Conservation (phyloP, 2,797 vertebrate genomes). For the Aeoliscus strigatus region DNA sequence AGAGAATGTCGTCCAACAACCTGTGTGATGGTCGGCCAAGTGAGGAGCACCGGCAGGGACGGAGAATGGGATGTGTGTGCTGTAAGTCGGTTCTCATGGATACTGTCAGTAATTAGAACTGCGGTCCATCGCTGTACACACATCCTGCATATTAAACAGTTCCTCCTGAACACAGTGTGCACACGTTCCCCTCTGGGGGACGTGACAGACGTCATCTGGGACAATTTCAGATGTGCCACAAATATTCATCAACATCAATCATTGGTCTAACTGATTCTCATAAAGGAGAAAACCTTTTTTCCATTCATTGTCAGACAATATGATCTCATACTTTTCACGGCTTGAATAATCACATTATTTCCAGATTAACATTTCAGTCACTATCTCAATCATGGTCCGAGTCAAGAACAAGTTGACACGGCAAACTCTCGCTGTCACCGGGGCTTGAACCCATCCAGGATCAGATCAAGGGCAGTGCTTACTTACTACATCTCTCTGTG, state of each 20-base stretch:
- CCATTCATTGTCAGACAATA: slow-evolving; percentile 14
- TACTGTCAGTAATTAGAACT: slow-evolving; percentile 75
- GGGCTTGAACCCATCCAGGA: too few relatives aligned
- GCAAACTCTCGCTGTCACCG: slow-evolving; percentile 1
- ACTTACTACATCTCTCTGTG: slow-evolving; percentile 7
- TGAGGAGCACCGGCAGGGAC: slow-evolving; percentile 28
- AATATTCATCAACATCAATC: slow-evolving; percentile 36
- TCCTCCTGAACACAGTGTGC: slow-evolving; percentile 18
- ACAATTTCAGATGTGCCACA: too few relatives aligned
- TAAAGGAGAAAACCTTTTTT: slow-evolving; percentile 7
- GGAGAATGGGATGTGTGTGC: slow-evolving; percentile 24
- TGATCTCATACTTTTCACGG: background rate
- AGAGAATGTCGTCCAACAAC: slow-evolving; percentile 58
- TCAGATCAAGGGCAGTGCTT: slow-evolving; percentile 13
- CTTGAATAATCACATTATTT: slow-evolving; percentile 1
- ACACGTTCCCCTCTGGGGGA: slow-evolving; percentile 25
- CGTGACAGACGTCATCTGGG: slow-evolving; percentile 33
- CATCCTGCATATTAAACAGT: slow-evolving; percentile 56
- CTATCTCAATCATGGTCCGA: background rate
- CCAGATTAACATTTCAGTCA: slow-evolving; percentile 5
- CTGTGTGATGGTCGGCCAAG: slow-evolving; percentile 55
- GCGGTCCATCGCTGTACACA: slow-evolving; percentile 45
- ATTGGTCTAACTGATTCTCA: slow-evolving; percentile 25
- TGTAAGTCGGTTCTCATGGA: slow-evolving; percentile 63
- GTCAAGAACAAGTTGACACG: slow-evolving; percentile 25